Conservation (phyloP, 92 coral and sea anemone species). For the Epizoanthus fatuus region DNA sequence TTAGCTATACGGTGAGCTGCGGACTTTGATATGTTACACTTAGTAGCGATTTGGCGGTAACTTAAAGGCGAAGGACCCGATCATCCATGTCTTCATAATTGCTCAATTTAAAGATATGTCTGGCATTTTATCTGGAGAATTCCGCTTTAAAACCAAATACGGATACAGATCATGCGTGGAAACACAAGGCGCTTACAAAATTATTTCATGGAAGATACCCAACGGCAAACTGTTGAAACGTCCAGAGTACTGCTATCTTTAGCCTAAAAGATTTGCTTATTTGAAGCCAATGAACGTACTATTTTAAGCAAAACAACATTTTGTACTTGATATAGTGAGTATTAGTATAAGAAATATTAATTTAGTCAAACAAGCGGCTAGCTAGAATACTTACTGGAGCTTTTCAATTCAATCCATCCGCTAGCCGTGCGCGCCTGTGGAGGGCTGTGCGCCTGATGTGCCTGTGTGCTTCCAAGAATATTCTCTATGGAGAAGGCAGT, state of each 20-base stretch:
- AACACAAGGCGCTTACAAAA: neutral
- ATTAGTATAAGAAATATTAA: neutral
- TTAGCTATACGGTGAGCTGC: no score
- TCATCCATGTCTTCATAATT: no score
- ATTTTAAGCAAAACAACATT: neutral
- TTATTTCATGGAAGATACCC: no score
- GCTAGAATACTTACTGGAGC: slow-evolving; percentile 15
- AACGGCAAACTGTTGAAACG: no score
- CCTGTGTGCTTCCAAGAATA: slow-evolving; percentile 10
- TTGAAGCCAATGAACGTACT: no score
- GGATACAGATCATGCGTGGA: neutral
- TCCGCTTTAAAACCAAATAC: neutral
- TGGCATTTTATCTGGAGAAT: neutral
- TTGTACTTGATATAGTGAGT: neutral
- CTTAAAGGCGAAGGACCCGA: no score
- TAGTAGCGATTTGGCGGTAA: no score
- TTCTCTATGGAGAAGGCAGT: slow-evolving; percentile 26
- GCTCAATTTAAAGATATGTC: neutral
- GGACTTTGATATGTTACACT: no score
- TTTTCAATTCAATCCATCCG: slow-evolving; percentile 32
- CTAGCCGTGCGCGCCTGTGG: neutral
- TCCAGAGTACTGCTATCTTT: no score
- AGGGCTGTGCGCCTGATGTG: neutral
- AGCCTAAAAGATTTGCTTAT: no score
- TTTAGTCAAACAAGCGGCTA: neutral